These are phyloP conservation scores for Drosophila navojoa DNA, from an alignment of 1,140 invertebrate genomes.

Conservation along the genomic window DNA sequence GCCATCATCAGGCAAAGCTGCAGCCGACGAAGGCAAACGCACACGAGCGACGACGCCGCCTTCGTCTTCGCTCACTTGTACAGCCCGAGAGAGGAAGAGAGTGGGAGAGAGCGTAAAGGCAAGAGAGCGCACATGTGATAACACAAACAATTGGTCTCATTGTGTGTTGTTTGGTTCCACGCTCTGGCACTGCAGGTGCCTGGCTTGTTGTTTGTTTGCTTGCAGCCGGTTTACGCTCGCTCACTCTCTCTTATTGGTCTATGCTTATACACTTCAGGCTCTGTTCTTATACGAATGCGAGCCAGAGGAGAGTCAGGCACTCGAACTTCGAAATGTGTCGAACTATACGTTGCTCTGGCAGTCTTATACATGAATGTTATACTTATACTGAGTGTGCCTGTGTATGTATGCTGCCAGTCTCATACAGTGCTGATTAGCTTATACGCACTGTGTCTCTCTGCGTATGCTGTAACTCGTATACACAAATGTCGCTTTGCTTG, in stretches of 20 bases:
- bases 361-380: neutral
- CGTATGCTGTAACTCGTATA: neutral
- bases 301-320: too few relatives aligned
- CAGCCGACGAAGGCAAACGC: conserved; percentile 33
- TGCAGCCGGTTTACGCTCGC: conserved; percentile 24
- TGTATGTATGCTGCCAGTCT: neutral
- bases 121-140: conserved; percentile 28
- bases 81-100: conserved; percentile 11
- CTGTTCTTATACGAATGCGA: too few relatives aligned
- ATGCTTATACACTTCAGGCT: conserved; percentile 18
- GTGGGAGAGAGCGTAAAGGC: conserved; percentile 2
- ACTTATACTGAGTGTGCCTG: neutral
- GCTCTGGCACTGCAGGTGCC: conserved; percentile 29
- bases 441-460: neutral
- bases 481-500: neutral
- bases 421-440: neutral
- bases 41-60: conserved; percentile 23
- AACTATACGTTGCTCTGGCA: neutral
- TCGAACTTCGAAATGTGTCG: neutral
- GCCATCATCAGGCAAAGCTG: conserved; percentile 12
- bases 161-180: conserved; percentile 23
- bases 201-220: neutral
- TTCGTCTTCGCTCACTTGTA: conserved; percentile 24
- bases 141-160: conserved; percentile 43
- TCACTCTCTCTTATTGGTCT: neutral